These are phyloP conservation scores for Erebia palarica DNA, from an alignment of 2,888 invertebrate genomes.

Conservation along the genomic window DNA sequence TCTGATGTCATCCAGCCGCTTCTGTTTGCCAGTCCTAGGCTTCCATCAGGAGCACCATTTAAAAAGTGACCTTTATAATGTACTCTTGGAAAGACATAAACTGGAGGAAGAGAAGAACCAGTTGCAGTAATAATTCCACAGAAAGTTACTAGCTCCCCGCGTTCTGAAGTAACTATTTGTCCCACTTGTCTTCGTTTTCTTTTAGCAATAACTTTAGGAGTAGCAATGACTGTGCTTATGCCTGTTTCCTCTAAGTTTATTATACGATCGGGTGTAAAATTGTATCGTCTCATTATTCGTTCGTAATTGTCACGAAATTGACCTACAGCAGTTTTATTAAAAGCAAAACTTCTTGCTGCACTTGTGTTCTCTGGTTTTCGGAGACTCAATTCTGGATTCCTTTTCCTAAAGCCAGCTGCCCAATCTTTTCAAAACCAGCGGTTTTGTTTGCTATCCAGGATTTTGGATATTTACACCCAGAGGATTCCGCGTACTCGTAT, in stretches of 20 bases:
- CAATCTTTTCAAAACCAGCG: background rate
- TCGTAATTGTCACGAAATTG: background rate
- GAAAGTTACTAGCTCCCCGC: slow-evolving; percentile 24
- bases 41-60: background rate
- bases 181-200: slow-evolving; percentile 21
- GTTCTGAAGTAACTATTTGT: slow-evolving; percentile 19
- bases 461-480: background rate
- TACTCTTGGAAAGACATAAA: background rate
- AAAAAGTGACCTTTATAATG: background rate
- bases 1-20: background rate
- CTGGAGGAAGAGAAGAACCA: background rate
- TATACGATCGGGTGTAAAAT: slow-evolving; percentile 19
- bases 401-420: background rate
- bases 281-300: slow-evolving; percentile 12
- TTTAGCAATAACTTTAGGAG: slow-evolving; percentile 18
- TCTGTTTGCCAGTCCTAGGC: background rate
- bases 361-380: slow-evolving; percentile 24
- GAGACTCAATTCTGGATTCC: slow-evolving; percentile 16
- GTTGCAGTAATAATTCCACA: background rate
- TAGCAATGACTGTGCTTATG: slow-evolving; percentile 12
- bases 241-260: slow-evolving; percentile 15
- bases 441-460: background rate
- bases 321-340: slow-evolving; percentile 8
- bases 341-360: background rate
- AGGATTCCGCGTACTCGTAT: no score